Conservation (phyloP, 2,888 invertebrate genomes). For the Hydriomena furcata region DNA sequence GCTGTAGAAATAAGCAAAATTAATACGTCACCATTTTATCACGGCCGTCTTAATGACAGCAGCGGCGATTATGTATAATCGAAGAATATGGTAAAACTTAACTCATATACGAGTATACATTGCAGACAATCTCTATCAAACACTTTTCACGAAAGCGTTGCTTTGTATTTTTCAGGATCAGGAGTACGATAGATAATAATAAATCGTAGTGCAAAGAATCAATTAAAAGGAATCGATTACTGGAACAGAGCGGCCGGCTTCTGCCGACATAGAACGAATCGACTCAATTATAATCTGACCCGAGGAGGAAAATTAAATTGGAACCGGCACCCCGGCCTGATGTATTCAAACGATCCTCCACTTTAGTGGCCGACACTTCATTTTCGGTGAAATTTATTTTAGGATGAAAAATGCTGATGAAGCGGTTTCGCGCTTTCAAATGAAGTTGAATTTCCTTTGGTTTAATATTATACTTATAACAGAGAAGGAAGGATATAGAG, state of each 20-base stretch:
- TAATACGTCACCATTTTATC: no score
- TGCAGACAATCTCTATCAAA: not conserved
- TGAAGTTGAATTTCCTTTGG: not conserved
- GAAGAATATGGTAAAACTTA: no score
- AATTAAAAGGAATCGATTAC: conserved; percentile 69
- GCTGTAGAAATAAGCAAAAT: not conserved
- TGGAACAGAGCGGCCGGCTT: conserved; percentile 47
- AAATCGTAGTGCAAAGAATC: conserved; percentile 55
- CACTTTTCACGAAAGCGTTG: not conserved
- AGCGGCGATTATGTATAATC: not conserved
- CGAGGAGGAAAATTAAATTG: conserved; percentile 76
- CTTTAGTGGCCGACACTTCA: conserved; percentile 31
- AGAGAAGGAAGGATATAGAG: no score
- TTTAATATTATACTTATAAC: no score
- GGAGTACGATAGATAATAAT: conserved; percentile 12
- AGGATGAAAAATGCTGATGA: conserved; percentile 28
- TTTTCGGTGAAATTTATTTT: conserved; percentile 32
- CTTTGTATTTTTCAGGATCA: conserved; percentile 4
- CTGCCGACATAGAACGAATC: conserved; percentile 76
- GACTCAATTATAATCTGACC: conserved; percentile 73
- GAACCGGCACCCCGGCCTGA: conserved; percentile 48
- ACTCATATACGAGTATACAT: not conserved
- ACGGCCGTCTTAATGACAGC: no score
- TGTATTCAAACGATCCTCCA: conserved; percentile 48
- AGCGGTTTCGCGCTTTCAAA: conserved; percentile 10